Evolutionary conservation across 2,113 vertebrate genomes (phyloP), one percentile per base, ranked within the genome.

Genomic region (Pelodiscus sinensis): DNA sequence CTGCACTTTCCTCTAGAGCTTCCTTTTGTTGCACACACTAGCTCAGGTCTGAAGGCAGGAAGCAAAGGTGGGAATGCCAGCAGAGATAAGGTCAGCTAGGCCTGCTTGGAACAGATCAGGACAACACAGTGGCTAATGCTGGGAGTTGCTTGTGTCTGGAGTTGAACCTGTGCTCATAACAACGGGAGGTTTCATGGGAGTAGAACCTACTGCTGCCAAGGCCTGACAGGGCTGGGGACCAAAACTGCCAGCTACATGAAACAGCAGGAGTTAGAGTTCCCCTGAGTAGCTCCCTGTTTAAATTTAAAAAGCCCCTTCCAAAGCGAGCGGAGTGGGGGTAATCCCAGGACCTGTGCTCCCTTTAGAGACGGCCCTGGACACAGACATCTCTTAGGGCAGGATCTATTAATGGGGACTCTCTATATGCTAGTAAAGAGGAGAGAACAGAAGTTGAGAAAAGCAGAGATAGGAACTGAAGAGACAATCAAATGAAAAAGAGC

Each of bases 201-300:
- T 6, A 31, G 10, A 4, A 57, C 4, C 62, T 91, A n/a, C 62
- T 54, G 21, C 56, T 86, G 56, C 57, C 57, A 75, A 31, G 68
- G 79, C 6, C 51, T 38, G 8, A 0, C 44, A 22, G 35, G 52
- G 16, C 6, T 88, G 57, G 87, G n/a, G 38, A 54, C 55, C 14
- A 35, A 85, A 85, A 31, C 5, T 57, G 75, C 55, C 91, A 85
- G 38, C 18, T 0, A n/a, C 29, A 68, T 31, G 60, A 62, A 62
- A 29, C 60, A 62, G 31, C 60, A 31, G 57, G 22, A 58, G 57
- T 58, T 22, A 58, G 57, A 58, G 57, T 58, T 58, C 22, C 57
- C 57, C 57, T 0, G 25, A 60, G 58, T 21, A 60, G 58, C 25
- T 25, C 25, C 58, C 58, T 60, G 25, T 60, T 60, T 13, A 27